phyloP scores from a whole-genome alignment of 2,797 vertebrate species.

The Sebastes hubbsi region DNA sequence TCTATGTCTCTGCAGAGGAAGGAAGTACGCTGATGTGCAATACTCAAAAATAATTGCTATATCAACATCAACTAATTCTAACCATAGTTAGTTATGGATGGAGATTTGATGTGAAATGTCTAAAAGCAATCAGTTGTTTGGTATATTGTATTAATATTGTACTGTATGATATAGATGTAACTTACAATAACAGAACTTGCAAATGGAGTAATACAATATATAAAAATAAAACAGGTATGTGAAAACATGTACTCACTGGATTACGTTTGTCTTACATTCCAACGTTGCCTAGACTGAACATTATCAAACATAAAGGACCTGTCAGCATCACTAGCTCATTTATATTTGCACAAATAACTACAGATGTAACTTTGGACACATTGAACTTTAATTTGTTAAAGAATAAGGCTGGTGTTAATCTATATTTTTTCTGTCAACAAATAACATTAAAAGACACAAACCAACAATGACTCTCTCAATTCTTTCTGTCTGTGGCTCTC shows the following conservation, averaged over 20 bases:
- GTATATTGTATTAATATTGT: not conserved
- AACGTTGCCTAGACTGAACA: no score
- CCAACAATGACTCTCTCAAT: not conserved
- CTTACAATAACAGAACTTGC: not conserved
- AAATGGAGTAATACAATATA: not conserved
- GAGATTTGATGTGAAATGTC: not conserved
- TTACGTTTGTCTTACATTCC: no score
- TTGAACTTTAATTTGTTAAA: no score
- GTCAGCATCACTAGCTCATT: not conserved
- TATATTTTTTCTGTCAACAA: not conserved
- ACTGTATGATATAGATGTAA: not conserved
- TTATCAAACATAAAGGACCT: rapidly evolving
- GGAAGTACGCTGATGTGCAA: not conserved
- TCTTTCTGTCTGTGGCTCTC: no score
- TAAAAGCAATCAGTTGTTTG: not conserved
- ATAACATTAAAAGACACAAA: not conserved
- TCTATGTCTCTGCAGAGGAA: no score
- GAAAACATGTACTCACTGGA: no score
- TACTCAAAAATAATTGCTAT: not conserved
- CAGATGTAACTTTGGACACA: not conserved
- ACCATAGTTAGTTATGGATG: not conserved
- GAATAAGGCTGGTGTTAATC: no score
- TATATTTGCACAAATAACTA: not conserved
- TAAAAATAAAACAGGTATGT: not conserved
- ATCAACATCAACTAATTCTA: not conserved